A percentile compares a stretch with the other conserved stretches of the same genome.
These are phyloP conservation scores for Ranitomeya variabilis DNA, from an alignment of 2,113 vertebrate species.

Conservation along the genomic window DNA sequence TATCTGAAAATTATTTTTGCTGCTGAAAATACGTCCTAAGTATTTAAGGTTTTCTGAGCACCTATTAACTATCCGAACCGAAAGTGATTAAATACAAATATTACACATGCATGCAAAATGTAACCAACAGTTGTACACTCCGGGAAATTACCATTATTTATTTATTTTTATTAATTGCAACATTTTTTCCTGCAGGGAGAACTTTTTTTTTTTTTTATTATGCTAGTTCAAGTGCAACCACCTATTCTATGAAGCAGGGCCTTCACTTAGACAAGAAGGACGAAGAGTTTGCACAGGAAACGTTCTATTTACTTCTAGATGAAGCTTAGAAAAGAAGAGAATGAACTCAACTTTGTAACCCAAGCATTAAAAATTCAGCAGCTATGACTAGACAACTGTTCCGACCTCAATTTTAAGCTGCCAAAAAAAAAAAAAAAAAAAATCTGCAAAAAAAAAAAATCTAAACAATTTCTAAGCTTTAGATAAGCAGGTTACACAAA, in stretches of 20 bases:
- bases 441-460: conserved; percentile 6
- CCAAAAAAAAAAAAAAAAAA: conserved; percentile 11
- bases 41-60: not conserved
- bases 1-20: not conserved
- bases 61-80: too few species aligned
- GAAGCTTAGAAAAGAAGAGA: conserved; percentile 24
- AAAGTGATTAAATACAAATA: too few species aligned
- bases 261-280: not conserved
- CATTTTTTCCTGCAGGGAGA: not conserved
- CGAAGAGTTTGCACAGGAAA: conserved; percentile 1
- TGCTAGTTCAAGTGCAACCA: not conserved
- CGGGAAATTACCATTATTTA: not conserved
- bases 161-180: not conserved
- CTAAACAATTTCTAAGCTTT: conserved; percentile 22
- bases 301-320: conserved; percentile 45
- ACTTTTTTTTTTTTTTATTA: not conserved
- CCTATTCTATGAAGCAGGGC: not conserved
- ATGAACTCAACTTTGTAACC: conserved; percentile 33
- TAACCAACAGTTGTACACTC: too few species aligned
- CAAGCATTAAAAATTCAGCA: conserved; percentile 50
- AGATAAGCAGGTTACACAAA: conserved; percentile 12
- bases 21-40: not conserved
- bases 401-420: conserved; percentile 12
- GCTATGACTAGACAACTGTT: conserved; percentile 19
- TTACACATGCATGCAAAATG: too few species aligned